Conservation (phyloP, 2,797 vertebrate species). For the Microchirus variegatus region DNA sequence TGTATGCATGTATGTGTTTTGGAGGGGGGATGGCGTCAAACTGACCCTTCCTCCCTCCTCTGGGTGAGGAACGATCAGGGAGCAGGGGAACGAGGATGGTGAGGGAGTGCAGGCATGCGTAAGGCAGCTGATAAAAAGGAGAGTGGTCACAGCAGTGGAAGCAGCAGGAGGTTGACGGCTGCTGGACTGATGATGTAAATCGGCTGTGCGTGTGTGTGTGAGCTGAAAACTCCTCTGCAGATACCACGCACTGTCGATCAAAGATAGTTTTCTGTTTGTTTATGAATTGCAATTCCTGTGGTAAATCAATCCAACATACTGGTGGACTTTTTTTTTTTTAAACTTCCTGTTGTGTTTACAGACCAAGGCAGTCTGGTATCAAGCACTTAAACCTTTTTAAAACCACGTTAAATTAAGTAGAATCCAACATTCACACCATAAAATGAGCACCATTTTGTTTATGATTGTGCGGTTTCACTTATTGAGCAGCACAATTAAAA, state of each 20-base stretch:
- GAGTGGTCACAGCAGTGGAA: conserved; percentile 60
- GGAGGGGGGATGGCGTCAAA: conserved; percentile 22
- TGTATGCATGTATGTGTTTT: neutral
- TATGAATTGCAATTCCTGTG: conserved; percentile 41
- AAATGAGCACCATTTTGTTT: neutral
- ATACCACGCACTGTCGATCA: conserved; percentile 44
- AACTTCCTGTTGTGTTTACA: neutral
- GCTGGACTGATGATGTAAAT: conserved; percentile 71
- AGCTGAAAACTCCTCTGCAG: conserved; percentile 16
- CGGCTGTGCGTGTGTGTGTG: conserved; percentile 26
- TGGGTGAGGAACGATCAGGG: conserved; percentile 48
- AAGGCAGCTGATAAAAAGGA: conserved; percentile 74
- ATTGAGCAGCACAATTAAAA: conserved; percentile 25
- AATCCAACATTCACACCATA: neutral
- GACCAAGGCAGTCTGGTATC: too few relatives aligned
- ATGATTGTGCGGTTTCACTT: too few relatives aligned
- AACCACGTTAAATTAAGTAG: too few relatives aligned
- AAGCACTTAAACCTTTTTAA: neutral
- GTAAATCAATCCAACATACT: conserved; percentile 33
- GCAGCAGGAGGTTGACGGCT: conserved; percentile 72
- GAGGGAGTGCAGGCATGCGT: conserved; percentile 74
- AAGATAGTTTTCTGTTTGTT: conserved; percentile 39
- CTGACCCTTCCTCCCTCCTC: conserved; percentile 59
- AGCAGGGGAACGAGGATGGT: conserved; percentile 50
- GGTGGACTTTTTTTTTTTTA: conserved; percentile 7